Base-by-base conservation (phyloP, 1,140 invertebrate genomes). In the Triops longicaudatus region DNA sequence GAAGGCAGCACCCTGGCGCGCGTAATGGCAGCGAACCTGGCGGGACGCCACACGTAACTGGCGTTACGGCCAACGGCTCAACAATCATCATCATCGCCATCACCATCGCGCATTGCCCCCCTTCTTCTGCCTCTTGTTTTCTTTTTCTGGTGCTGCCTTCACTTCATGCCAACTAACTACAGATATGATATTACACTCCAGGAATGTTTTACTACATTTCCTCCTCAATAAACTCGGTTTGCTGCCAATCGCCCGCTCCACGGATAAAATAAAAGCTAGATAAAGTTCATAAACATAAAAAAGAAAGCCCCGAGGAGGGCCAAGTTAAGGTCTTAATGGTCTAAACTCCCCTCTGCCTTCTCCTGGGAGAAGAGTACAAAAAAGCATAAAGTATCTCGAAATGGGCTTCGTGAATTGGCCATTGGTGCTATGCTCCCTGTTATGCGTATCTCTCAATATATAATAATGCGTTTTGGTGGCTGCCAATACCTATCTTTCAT, bases 311-410 rank as follows among this genome's bases (percentile, higher is more conserved):
- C 31, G 7, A 37, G 22, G 22, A 63, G 22, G n/a, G 50, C 17
- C 50, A 63, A 63, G 50, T 63, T 63, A 63, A 63, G 50, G 50
- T 63, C 50, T 63, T 63, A 63, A 63, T 63, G 50, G 50, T 63
- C 50, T 63, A 17, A 17, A 10, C 50, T 22, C 31, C 31, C 31
- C 7, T 37, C 31, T 37, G 7, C 31, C 31, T 37, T 37, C 31
- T 37, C 7, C 31, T 4, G 31, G 31, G 31, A 37, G 31, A 37
- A 37, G 31, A 37, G 7, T 63, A 63, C 50, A 63, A 63, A 63
- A 63, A 63, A 63, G 50, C 50, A 63, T 63, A 63, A 63, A 63
- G 22, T 63, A 63, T 22, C 50, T 7, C 17, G 50, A 63, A 63
- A 37, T 37, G 14, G 50, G 50, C 50, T 22, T 63, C 50, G 50